phyloP scores from a whole-genome alignment of 2,113 vertebrate genomes.

The Donacobius atricapilla region DNA sequence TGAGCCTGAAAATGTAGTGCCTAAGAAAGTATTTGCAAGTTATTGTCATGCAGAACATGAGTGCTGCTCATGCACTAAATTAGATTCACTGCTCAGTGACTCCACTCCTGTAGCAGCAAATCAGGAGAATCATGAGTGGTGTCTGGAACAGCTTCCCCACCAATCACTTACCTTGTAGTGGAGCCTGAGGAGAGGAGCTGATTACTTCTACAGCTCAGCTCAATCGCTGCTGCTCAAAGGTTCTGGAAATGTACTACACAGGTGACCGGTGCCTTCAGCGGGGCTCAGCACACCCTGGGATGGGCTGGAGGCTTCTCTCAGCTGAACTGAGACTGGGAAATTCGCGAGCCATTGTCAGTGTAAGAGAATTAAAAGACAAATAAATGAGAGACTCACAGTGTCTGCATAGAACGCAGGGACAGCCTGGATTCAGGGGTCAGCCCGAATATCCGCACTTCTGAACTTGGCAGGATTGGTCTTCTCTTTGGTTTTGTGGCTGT shows the following conservation, averaged over 20 bases:
- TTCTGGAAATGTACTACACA: neutral
- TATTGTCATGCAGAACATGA: neutral
- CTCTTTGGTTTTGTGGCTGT: neutral
- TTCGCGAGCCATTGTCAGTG: neutral
- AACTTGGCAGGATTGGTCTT: neutral
- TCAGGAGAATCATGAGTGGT: neutral
- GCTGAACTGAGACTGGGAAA: neutral
- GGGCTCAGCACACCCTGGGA: neutral
- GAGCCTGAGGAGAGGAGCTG: neutral
- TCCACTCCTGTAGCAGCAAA: neutral
- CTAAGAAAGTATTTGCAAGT: neutral
- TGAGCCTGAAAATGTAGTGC: neutral
- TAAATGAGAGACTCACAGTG: neutral
- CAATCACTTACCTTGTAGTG: neutral
- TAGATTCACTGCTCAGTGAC: neutral
- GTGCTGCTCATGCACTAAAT: conserved; percentile 7
- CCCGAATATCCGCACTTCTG: neutral
- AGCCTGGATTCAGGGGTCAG: neutral
- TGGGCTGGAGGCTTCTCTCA: neutral
- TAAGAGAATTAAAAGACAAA: neutral
- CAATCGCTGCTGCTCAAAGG: neutral
- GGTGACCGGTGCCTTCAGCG: neutral
- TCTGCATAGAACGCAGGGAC: neutral
- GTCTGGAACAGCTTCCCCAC: neutral
- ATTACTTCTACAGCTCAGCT: neutral